Evolutionary conservation across 2,113 vertebrate genomes (phyloP).

Genomic region (Cygnus buccinator): DNA sequence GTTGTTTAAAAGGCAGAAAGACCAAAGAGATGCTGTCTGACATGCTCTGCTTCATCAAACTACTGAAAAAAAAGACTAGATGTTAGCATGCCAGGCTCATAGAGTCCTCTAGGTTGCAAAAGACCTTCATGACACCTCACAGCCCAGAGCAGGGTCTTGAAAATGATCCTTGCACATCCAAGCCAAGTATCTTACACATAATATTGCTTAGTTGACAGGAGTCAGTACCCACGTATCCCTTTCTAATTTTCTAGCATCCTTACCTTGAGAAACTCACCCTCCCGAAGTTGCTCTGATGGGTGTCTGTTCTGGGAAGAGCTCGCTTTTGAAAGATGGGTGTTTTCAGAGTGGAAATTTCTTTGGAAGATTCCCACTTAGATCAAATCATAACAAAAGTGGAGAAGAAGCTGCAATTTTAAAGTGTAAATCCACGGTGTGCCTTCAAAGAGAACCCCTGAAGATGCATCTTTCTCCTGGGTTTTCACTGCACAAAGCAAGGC

Average conservation of each 20-base stretch:
- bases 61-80: not conserved
- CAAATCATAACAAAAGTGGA: not conserved
- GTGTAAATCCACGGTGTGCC: not conserved
- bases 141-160: not conserved
- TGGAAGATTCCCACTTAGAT: not conserved
- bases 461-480: not conserved
- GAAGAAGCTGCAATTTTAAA: not conserved
- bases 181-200: not conserved
- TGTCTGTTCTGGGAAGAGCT: not conserved
- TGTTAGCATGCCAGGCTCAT: not conserved
- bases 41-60: not conserved
- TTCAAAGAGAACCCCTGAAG: not conserved
- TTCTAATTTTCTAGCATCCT: not conserved
- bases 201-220: not conserved
- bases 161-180: not conserved
- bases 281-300: not conserved
- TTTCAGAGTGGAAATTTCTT: not conserved
- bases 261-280: not conserved
- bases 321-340: not conserved
- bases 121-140: not conserved
- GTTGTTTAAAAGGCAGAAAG: conserved; percentile 7
- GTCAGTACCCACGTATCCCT: not conserved
- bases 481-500: not conserved
- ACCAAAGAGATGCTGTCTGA: conserved; percentile 20
- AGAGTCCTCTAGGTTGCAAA: too few species aligned